Evolutionary conservation across 2,113 vertebrate genomes (phyloP).

Genomic region (Casuarius casuarius): DNA sequence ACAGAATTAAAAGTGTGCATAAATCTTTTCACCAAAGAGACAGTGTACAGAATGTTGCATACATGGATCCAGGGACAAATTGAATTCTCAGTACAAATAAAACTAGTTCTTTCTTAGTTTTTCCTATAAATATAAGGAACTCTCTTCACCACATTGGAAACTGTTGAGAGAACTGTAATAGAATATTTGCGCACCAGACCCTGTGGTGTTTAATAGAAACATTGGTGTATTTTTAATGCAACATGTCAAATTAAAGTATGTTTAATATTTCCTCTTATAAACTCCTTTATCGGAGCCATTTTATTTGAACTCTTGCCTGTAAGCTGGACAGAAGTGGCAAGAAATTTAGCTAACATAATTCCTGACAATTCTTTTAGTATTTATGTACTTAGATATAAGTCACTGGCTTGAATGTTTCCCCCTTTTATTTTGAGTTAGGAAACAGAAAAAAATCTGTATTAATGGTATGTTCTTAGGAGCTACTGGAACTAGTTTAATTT

Average conservation of each 20-base stretch:
- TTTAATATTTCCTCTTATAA: neutral
- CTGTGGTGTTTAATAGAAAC: neutral
- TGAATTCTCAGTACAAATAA: neutral
- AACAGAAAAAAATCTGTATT: neutral
- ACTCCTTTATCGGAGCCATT: neutral
- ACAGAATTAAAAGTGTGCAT: accelerated
- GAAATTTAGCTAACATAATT: neutral
- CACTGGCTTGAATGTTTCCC: neutral
- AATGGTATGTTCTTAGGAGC: neutral
- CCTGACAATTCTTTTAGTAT: neutral
- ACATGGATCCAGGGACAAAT: neutral
- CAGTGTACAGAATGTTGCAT: neutral
- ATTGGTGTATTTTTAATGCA: neutral
- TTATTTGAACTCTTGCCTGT: neutral
- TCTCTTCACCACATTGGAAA: neutral
- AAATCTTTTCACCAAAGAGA: neutral
- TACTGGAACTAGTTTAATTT: neutral
- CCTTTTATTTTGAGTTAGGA: neutral
- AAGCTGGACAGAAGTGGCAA: neutral
- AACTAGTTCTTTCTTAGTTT: neutral
- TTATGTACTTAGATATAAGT: neutral
- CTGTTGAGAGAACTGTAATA: neutral
- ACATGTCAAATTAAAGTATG: neutral
- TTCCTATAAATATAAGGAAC: neutral
- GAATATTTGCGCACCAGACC: neutral